Base-by-base conservation (phyloP, 2,888 invertebrate species). In the Platerodrilus igneus region DNA sequence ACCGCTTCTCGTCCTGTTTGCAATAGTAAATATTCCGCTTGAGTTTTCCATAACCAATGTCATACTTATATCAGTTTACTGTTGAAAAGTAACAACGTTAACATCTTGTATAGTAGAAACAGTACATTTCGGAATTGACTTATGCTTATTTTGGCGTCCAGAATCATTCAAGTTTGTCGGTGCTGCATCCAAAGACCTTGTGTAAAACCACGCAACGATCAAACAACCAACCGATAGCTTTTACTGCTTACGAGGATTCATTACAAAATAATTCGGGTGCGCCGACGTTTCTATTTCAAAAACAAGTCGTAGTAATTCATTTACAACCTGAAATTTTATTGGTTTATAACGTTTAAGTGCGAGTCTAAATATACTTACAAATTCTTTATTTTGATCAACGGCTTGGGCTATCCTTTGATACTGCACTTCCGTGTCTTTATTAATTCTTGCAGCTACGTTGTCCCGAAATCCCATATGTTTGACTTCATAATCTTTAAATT, bases 401-500 rank as follows among this genome's bases (percentile, higher is more conserved):
- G 61, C 60, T 13, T 54, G 42, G 3, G 52, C 57, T 55, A 68
- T 57, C 22, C 61, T 51, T 9, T 51, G 41, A 28, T 68, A 48
- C 29, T 57, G 54, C 4, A 52, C 25, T 34, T 66, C 58, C 0
- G 68, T 68, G 29, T 67, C 61, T 42, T 59, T 60, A 23, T 69
- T 64, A 33, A 69, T 69, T 54, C 62, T 64, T 1, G 62, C 62
- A 3, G 60, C 61, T 3, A 67, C 59, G 41, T 66, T 67, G 43
- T 63, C 66, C 28, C 60, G 60, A 2, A 62, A 64, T n/a, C 68
- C 68, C 60, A 69, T 59, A 48, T 63, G 60, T 40, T 58, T 62
- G 1, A 59, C 55, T 47, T 69, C 68, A 44, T 64, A 69, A 48
- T 66, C 66, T 17, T 57, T 57, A 44, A 66, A 69, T 35, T 63